phyloP scores from a whole-genome alignment of 2,888 invertebrate genomes.

The Gymnocheta viridis region DNA sequence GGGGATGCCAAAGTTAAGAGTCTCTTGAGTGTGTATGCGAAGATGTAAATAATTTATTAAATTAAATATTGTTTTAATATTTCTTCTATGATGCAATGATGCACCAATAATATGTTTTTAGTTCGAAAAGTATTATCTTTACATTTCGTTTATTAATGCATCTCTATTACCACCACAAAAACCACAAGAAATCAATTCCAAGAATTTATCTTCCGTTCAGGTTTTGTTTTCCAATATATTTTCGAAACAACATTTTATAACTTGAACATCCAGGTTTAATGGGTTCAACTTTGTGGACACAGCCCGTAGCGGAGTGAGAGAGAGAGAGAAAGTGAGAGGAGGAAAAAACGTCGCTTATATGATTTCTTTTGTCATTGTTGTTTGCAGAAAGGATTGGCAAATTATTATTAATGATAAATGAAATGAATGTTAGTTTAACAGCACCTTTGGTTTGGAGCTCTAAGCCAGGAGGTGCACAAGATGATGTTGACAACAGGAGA shows the following conservation, averaged over 20 bases:
- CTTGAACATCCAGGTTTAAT: conserved; percentile 40
- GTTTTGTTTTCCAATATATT: conserved; percentile 13
- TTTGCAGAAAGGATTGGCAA: conserved; percentile 62
- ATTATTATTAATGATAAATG: conserved; percentile 64
- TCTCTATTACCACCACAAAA: conserved; percentile 57
- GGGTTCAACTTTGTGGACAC: conserved; percentile 11
- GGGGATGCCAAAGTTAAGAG: conserved; percentile 6
- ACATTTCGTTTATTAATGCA: conserved; percentile 24
- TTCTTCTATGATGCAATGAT: conserved; percentile 26
- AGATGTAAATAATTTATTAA: conserved; percentile 58
- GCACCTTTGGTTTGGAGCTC: conserved; percentile 17
- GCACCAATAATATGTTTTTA: conserved; percentile 32
- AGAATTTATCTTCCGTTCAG: conserved; percentile 67
- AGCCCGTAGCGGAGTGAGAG: no score
- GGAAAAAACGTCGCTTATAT: conserved; percentile 44
- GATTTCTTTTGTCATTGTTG: conserved; percentile 56
- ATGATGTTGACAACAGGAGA: conserved; percentile 20
- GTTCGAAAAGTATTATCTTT: conserved; percentile 41
- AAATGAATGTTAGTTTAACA: conserved; percentile 31
- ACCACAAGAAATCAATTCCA: conserved; percentile 70
- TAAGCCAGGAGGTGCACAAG: background rate
- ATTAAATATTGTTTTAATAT: conserved; percentile 58
- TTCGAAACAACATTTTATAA: conserved; percentile 1
- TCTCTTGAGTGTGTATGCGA: background rate
- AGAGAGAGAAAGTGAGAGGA: background rate